These are phyloP conservation scores for Lepidonotus clava DNA, from an alignment of 2,888 invertebrate genomes.

Conservation along the genomic window DNA sequence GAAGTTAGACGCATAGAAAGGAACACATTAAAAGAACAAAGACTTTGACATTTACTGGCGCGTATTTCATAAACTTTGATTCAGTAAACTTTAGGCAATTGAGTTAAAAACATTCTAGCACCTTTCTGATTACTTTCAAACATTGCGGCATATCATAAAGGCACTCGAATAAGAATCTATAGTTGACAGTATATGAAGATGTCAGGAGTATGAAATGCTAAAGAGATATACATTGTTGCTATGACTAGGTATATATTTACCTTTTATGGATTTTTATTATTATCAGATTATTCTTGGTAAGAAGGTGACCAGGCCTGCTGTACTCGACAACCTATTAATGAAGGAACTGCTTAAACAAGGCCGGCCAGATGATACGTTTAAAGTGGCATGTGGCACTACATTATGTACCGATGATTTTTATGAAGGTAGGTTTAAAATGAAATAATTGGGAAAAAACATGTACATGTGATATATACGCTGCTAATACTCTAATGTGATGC, in stretches of 20 bases:
- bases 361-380: slow-evolving; percentile 81
- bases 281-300: slow-evolving; percentile 76
- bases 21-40: too few species aligned
- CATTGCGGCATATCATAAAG: background rate
- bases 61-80: too few species aligned
- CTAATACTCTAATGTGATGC: background rate
- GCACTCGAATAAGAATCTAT: background rate
- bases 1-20: too few species aligned
- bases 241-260: too few species aligned
- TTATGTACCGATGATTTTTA: slow-evolving; percentile 99
- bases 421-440: slow-evolving; percentile 82
- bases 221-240: too few species aligned
- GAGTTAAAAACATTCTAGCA: background rate
- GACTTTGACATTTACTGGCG: too few species aligned
- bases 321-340: slow-evolving; percentile 89
- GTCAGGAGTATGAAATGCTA: background rate
- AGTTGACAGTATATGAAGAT: background rate
- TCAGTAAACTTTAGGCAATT: background rate
- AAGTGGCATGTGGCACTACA: slow-evolving; percentile 93
- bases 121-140: background rate
- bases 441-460: background rate
- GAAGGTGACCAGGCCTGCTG: slow-evolving; percentile 85
- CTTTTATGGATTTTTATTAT: background rate
- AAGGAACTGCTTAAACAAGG: slow-evolving; percentile 89
- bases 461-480: background rate